Evolutionary conservation across 2,888 invertebrate genomes (phyloP), one percentile per base, ranked within the genome.

Genomic region (Acleris literana): DNA sequence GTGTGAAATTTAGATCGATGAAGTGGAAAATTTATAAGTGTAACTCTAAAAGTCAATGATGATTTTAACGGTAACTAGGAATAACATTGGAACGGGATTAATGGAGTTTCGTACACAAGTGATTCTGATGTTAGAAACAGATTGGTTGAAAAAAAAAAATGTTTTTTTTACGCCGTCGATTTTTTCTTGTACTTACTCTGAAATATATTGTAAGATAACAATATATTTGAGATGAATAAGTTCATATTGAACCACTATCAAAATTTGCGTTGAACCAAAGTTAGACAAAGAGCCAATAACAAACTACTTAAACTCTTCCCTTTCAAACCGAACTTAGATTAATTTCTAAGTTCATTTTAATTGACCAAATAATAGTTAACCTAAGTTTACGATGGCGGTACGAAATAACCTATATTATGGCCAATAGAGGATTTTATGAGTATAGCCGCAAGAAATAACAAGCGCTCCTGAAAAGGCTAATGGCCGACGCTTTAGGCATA

Each of bases 381-480:
- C 57, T 62, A 46, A 56, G 46, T 62, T 62, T 56, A 62, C 52
- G 46, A 57, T 25, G 46, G 57, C 44, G 52, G 3, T 22, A 20
- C 66, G 51, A 48, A 52, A 52, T 60, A 60, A 62, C 57, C 39
- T 52, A 60, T 53, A 62, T 62, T 52, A 66, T 57, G 61, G 39
- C 22, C 61, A 58, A 58, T 64, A 44, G 44, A 25, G 49, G 54
- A 65, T 59, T 69, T 69, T 69, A 69, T 63, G 69, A 69, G 66
- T 62, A 66, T 62, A 48, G 33, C 63, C 44, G 49, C 44, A 55
- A 43, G 66, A 69, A 73, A 70, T 71, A 69, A 72, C 70, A 69
- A 70, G 64, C 68, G 71, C 74, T 73, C 77, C 76, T 73, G 70
- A 74, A 73, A 82, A 77, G 78, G 79, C 77, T 78, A 80, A 82